phyloP scores from a whole-genome alignment of 2,797 vertebrate genomes.

The Tokudaia tokunoshimensis region DNA sequence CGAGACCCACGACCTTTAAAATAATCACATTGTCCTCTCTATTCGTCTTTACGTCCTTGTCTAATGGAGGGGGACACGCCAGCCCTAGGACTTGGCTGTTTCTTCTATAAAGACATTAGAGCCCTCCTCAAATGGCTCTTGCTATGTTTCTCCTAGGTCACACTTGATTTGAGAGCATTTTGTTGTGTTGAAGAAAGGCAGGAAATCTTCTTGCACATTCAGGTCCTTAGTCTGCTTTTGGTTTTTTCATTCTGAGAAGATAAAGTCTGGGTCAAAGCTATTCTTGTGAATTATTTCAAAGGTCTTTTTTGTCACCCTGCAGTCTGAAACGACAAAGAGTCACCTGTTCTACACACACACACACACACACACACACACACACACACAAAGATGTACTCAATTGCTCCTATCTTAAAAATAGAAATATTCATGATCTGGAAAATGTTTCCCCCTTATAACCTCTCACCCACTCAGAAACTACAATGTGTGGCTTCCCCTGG shows the following conservation, averaged over 20 bases:
- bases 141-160: neutral
- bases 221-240: neutral
- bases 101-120: neutral
- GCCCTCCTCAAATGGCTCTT: fast-evolving
- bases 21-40: slow-evolving; percentile 63
- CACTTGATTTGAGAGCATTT: neutral
- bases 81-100: neutral
- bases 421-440: neutral
- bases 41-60: slow-evolving; percentile 45
- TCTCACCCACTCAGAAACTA: neutral
- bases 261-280: neutral
- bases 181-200: neutral
- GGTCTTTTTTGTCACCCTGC: neutral
- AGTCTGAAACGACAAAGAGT: neutral
- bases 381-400: neutral
- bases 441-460: neutral
- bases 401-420: neutral
- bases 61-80: neutral
- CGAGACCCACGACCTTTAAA: slow-evolving; percentile 51
- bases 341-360: neutral
- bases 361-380: neutral
- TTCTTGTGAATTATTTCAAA: neutral
- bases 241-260: neutral
- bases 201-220: neutral
- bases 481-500: neutral